phyloP scores from a whole-genome alignment of 2,888 invertebrate species.

The Meghimatium bilineatum region DNA sequence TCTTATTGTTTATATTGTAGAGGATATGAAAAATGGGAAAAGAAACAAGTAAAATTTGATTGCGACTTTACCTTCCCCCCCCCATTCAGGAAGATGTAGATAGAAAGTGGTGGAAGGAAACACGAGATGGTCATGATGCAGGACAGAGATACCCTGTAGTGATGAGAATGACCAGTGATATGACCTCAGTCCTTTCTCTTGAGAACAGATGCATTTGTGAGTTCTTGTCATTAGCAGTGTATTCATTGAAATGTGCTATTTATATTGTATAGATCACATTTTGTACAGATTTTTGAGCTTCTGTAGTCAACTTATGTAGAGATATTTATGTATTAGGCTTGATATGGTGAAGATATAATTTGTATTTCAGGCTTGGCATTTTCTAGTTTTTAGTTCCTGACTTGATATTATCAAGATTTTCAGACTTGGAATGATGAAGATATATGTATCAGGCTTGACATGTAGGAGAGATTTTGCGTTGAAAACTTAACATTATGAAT shows the following conservation, averaged over 20 bases:
- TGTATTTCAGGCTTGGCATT: no score
- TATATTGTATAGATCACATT: not conserved
- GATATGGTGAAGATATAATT: no score
- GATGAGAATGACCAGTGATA: constrained; percentile 28
- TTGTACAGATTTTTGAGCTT: no score
- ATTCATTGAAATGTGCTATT: not conserved
- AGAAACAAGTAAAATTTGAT: not conserved
- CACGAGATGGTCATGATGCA: not conserved
- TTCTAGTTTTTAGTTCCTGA: no score
- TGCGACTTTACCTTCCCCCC: not conserved
- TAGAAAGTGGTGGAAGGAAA: constrained; percentile 12
- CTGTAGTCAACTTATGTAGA: no score
- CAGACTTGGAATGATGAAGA: no score
- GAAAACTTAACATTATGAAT: no score
- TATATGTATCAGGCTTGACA: no score
- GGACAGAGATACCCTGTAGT: not conserved
- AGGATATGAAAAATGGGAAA: not conserved
- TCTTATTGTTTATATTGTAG: no score
- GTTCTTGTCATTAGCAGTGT: not conserved
- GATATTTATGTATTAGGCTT: no score
- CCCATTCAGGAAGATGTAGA: not conserved
- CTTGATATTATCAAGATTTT: no score
- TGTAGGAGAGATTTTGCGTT: no score
- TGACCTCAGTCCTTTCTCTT: constrained; percentile 13
- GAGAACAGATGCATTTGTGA: not conserved